Conservation (phyloP, 2,888 invertebrate species). For the Nycteola revayana region DNA sequence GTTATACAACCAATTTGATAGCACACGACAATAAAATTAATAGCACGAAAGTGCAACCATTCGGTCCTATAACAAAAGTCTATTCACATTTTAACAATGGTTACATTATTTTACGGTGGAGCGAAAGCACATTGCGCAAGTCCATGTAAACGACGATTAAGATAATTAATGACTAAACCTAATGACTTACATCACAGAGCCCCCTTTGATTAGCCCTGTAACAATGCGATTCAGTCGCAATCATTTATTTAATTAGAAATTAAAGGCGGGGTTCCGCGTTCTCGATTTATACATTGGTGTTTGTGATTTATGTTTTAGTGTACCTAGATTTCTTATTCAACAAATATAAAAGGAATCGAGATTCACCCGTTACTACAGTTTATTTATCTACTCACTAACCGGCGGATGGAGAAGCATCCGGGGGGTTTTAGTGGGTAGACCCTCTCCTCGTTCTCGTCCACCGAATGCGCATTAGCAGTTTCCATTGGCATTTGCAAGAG, state of each 20-base stretch:
- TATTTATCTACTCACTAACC: too few species aligned
- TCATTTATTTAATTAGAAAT: conserved; percentile 36
- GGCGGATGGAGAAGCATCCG: too few species aligned
- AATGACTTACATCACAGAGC: conserved; percentile 63
- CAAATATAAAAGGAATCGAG: too few species aligned
- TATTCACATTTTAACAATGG: conserved; percentile 69
- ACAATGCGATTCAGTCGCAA: conserved; percentile 39
- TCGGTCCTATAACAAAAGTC: conserved; percentile 62
- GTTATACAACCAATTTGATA: conserved; percentile 39
- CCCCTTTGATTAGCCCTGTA: conserved; percentile 42
- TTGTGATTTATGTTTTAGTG: too few species aligned
- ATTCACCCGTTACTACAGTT: too few species aligned
- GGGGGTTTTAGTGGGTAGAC: too few species aligned
- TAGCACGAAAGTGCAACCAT: conserved; percentile 51
- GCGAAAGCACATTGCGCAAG: conserved; percentile 71
- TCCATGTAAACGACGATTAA: conserved; percentile 66
- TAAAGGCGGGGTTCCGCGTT: conserved; percentile 8
- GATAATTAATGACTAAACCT: conserved; percentile 72
- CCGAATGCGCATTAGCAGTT: too few species aligned
- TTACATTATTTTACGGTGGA: conserved; percentile 65
- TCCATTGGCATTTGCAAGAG: too few species aligned
- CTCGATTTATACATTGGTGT: too few species aligned
- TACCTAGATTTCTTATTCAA: too few species aligned
- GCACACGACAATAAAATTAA: conserved; percentile 45
- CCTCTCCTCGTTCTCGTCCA: too few species aligned